phyloP scores from a whole-genome alignment of 2,113 vertebrate genomes.

The Tychaedon coryphoeus region DNA sequence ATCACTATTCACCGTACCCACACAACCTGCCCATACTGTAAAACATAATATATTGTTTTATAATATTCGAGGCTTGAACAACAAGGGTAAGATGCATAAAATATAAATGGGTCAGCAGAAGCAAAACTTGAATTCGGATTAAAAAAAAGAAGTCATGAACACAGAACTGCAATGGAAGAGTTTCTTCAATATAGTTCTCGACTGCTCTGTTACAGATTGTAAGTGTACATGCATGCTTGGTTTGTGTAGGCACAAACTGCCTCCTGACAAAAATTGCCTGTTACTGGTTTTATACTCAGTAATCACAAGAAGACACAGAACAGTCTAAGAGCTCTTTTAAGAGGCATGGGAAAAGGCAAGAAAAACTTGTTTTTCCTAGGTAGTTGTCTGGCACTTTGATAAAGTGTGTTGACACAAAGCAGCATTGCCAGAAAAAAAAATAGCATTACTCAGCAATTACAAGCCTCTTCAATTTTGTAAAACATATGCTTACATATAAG shows the following conservation, averaged over 20 bases:
- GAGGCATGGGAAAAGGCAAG: background rate
- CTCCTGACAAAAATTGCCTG: background rate
- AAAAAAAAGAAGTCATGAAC: background rate
- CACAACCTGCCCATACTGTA: background rate
- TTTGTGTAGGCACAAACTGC: background rate
- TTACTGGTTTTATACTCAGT: background rate
- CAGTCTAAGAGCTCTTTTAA: background rate
- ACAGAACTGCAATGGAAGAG: background rate
- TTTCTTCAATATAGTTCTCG: background rate
- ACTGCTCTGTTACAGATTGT: background rate
- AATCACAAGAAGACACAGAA: background rate
- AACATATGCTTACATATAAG: background rate
- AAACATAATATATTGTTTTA: background rate
- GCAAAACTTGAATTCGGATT: background rate
- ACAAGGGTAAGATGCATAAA: background rate
- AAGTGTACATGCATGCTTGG: fast-evolving
- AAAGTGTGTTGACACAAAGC: background rate
- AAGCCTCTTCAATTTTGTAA: background rate
- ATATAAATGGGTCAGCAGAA: background rate
- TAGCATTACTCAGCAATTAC: background rate
- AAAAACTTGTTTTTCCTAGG: background rate
- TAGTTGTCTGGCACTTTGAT: background rate
- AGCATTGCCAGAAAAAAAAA: background rate
- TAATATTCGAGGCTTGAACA: background rate
- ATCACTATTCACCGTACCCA: background rate